These are phyloP conservation scores for Ceyx melanurus DNA, from an alignment of 2,113 vertebrate genomes.

Conservation along the genomic window DNA sequence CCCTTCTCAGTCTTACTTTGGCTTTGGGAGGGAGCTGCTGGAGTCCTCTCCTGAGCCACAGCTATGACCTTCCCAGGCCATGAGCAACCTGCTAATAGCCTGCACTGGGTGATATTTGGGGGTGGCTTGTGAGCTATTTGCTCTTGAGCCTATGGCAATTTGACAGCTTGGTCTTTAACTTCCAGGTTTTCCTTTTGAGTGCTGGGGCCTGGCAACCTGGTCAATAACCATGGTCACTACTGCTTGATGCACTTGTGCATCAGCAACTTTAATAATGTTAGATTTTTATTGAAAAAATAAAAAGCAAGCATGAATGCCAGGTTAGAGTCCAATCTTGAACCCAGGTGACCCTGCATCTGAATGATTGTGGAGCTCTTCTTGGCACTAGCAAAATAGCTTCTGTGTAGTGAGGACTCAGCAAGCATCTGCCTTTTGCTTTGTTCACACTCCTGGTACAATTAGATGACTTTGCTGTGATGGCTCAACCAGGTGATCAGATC, in stretches of 20 bases:
- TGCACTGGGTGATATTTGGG: neutral
- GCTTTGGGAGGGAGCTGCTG: neutral
- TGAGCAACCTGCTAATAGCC: neutral
- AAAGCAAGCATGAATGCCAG: neutral
- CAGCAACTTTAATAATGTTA: neutral
- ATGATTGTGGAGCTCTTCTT: neutral
- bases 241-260: neutral
- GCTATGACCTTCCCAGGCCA: neutral
- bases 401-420: neutral
- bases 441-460: neutral
- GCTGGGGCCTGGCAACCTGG: neutral
- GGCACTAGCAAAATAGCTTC: neutral
- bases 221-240: neutral
- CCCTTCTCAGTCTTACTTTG: neutral
- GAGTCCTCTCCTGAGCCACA: neutral
- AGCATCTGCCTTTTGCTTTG: neutral
- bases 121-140: neutral
- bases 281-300: neutral
- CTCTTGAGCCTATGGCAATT: neutral
- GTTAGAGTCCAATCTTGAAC: neutral
- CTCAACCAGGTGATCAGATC: neutral
- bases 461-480: conserved; percentile 1
- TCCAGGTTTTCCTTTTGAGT: neutral
- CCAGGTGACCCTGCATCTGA: neutral
- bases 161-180: neutral